Conservation (phyloP, 2,113 vertebrate genomes). For the Brachyistius frenatus region DNA sequence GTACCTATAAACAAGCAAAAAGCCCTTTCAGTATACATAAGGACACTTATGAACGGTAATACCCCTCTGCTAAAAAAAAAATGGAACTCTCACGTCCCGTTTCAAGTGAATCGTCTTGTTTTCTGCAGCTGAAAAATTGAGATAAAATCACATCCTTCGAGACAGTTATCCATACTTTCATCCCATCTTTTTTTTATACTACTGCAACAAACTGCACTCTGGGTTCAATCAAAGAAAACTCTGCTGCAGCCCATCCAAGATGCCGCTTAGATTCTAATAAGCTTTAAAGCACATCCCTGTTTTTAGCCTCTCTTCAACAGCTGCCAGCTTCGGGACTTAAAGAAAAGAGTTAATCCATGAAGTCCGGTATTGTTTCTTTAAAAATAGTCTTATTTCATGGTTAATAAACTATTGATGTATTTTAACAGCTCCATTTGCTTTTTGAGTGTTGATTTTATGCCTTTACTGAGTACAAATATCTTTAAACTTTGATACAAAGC, state of each 20-base stretch:
- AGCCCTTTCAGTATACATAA: neutral
- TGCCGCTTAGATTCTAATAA: conserved; percentile 11
- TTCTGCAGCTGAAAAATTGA: conserved; percentile 12
- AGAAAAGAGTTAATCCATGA: neutral
- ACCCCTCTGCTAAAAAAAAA: neutral
- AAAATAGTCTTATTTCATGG: neutral
- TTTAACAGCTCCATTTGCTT: neutral
- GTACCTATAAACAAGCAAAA: neutral
- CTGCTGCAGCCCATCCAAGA: conserved; percentile 2
- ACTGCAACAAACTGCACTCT: conserved; percentile 1
- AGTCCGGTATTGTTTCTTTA: neutral
- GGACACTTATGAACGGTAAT: neutral
- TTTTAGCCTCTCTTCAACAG: conserved; percentile 10
- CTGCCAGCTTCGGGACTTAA: neutral
- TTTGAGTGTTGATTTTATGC: neutral
- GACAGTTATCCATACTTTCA: conserved; percentile 18
- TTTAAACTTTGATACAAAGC: neutral
- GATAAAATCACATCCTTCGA: neutral
- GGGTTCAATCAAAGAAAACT: conserved; percentile 31
- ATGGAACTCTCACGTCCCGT: neutral
- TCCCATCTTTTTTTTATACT: conserved; percentile 29
- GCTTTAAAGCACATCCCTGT: conserved; percentile 24
- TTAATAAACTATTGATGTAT: neutral
- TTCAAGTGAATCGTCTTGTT: neutral
- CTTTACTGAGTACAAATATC: neutral